phyloP scores from a whole-genome alignment of 2,797 vertebrate genomes.

The Cryptoblepharus egeriae region DNA sequence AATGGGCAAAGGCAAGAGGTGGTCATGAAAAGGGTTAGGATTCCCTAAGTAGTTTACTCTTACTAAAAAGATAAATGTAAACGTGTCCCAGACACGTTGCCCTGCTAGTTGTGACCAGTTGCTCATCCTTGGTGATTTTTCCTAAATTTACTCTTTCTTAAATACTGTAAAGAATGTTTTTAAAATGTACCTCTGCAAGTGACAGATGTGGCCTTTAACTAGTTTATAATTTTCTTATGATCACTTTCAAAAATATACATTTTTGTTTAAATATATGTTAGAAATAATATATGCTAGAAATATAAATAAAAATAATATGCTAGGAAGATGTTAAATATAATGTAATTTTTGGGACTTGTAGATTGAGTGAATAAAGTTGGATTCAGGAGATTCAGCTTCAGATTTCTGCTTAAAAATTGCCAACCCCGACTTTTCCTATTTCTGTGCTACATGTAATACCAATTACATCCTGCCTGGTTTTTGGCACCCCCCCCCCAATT shows the following conservation, averaged over 20 bases:
- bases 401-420: background rate
- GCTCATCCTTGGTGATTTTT: too few species aligned
- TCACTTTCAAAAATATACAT: background rate
- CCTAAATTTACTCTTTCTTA: too few species aligned
- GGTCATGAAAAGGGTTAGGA: too few species aligned
- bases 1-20: too few species aligned
- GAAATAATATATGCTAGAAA: too few species aligned
- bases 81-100: too few species aligned
- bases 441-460: background rate
- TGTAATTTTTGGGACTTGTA: background rate
- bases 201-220: too few species aligned
- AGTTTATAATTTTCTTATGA: background rate
- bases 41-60: too few species aligned
- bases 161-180: too few species aligned
- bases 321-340: background rate
- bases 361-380: background rate
- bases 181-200: too few species aligned
- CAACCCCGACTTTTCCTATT: background rate
- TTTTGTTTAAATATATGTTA: background rate
- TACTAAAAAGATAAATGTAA: too few species aligned
- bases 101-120: too few species aligned
- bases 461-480: background rate
- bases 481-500: background rate
- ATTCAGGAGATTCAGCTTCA: background rate
- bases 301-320: background rate